Conservation (phyloP, 2,113 vertebrate genomes). For the Lipophrys pholis region DNA sequence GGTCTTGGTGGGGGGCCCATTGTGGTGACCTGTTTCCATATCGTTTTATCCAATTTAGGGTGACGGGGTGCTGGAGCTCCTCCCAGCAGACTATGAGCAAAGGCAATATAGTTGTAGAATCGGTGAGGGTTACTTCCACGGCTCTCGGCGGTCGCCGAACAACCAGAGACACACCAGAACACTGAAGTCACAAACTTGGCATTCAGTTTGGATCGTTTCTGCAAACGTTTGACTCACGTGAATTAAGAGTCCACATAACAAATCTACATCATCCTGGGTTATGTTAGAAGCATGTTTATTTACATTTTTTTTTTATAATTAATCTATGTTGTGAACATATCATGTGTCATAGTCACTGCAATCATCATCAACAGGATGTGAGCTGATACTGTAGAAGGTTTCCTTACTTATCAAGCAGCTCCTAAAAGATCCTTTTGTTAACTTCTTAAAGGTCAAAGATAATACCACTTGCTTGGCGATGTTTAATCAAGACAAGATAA, state of each 20-base stretch:
- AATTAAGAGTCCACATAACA: background rate
- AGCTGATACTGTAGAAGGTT: too few species aligned
- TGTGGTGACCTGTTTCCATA: too few species aligned
- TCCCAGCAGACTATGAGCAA: too few species aligned
- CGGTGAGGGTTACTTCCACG: too few species aligned
- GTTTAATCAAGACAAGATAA: background rate
- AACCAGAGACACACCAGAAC: background rate
- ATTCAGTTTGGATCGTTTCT: background rate
- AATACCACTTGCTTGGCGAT: background rate
- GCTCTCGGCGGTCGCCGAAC: too few species aligned
- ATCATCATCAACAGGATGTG: background rate
- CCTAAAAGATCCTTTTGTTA: too few species aligned
- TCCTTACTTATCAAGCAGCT: too few species aligned
- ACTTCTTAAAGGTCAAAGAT: background rate
- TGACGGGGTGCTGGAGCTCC: too few species aligned
- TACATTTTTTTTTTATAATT: background rate
- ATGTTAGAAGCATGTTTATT: background rate
- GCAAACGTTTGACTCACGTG: background rate
- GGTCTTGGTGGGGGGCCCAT: too few species aligned
- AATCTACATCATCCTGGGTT: background rate
- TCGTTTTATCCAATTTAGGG: too few species aligned
- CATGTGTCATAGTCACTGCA: background rate
- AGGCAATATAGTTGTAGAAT: too few species aligned
- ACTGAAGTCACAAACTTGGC: background rate
- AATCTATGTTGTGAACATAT: background rate